Percentiles rank a stretch among this genome's conserved stretches.
phyloP scores from a whole-genome alignment of 2,888 invertebrate genomes.

The Drosophila tanythrix region DNA sequence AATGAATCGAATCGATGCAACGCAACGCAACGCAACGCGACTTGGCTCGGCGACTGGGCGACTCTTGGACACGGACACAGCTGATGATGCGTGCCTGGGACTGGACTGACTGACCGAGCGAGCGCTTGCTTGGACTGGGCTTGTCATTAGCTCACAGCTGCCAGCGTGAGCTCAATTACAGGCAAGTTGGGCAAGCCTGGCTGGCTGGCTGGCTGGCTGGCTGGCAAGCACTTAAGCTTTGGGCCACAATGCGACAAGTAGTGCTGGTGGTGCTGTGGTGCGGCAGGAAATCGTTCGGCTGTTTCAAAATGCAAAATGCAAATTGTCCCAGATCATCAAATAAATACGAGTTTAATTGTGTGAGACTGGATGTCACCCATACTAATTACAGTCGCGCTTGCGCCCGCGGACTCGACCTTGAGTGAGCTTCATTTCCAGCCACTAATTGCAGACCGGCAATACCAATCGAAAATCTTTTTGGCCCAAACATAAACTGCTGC shows the following conservation, averaged over 20 bases:
- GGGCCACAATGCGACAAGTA: constrained; percentile 6
- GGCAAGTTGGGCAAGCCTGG: constrained; percentile 35
- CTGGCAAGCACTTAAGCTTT: constrained; percentile 9
- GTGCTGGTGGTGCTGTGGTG: not conserved
- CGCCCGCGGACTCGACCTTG: constrained; percentile 39
- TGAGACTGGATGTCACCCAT: constrained; percentile 60
- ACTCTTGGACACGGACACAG: constrained; percentile 36
- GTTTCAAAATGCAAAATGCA: constrained; percentile 81
- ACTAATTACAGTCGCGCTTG: constrained; percentile 7
- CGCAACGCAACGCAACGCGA: constrained; percentile 30
- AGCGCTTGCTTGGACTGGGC: constrained; percentile 63
- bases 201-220: not conserved
- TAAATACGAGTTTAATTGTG: constrained; percentile 75
- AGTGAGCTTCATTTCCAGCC: constrained; percentile 22
- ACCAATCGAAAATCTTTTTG: constrained; percentile 46
- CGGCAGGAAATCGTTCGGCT: constrained; percentile 80
- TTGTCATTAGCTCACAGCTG: constrained; percentile 77
- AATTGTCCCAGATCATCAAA: constrained; percentile 67
- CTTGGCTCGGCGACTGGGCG: constrained; percentile 15
- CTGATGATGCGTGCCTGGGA: constrained; percentile 57
- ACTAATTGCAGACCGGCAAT: constrained; percentile 61
- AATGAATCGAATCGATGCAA: constrained; percentile 36
- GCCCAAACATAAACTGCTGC: constrained; percentile 48
- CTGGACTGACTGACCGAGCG: not conserved
- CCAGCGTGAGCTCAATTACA: constrained; percentile 66